A percentile compares a stretch with the other conserved stretches of the same genome.
Conservation (phyloP, 2,797 vertebrate genomes). For the Pipistrellus kuhlii region DNA sequence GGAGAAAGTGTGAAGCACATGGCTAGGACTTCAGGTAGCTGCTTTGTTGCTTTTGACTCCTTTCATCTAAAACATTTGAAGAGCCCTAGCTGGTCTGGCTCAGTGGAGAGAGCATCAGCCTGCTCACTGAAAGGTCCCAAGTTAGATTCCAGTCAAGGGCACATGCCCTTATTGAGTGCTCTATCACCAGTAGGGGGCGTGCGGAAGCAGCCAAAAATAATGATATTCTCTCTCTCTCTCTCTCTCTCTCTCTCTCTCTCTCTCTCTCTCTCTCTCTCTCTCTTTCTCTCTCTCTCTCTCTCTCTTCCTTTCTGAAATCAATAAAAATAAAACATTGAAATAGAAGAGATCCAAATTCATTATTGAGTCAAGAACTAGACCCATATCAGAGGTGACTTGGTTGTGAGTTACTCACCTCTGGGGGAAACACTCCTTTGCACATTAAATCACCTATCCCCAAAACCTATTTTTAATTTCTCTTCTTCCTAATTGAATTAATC, state of each 20-base stretch:
- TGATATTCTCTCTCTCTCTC: no score
- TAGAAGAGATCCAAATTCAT: constrained; percentile 18
- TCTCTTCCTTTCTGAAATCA: no score
- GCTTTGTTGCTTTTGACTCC: not conserved
- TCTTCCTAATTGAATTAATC: constrained; percentile 80
- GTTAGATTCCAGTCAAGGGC: no score
- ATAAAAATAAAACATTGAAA: constrained; percentile 13
- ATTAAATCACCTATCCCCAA: constrained; percentile 47
- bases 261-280: no score
- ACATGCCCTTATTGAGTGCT: no score
- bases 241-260: no score
- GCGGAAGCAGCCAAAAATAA: no score
- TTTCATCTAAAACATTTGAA: not conserved
- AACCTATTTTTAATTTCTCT: constrained; percentile 60
- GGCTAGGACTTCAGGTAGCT: not conserved
- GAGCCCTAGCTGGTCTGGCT: no score
- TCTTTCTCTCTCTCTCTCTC: no score
- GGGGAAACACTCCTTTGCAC: not conserved
- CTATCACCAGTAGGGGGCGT: no score
- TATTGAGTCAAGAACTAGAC: constrained; percentile 18
- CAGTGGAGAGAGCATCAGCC: no score
- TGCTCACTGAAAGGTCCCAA: no score
- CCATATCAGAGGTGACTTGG: constrained; percentile 37
- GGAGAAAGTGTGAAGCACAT: not conserved
- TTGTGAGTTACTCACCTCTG: not conserved